Evolutionary conservation across 2,797 vertebrate genomes (phyloP).

Genomic region (Esox masquinongy): DNA sequence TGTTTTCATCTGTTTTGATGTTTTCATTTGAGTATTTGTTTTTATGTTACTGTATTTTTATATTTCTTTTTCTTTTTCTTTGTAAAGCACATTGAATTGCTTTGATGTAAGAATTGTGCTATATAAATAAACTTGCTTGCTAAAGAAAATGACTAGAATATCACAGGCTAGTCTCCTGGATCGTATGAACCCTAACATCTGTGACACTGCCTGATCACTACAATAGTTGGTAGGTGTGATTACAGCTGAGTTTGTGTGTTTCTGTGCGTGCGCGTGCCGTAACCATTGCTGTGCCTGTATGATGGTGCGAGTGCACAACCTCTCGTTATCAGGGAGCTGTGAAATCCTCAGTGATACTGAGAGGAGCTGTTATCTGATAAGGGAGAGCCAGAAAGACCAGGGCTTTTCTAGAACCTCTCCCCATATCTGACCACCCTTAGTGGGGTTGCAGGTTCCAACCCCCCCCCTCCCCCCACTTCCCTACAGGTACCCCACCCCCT

Average conservation of each 20-base stretch:
- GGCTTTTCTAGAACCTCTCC: background rate
- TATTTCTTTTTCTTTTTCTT: too few species aligned
- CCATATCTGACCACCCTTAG: background rate
- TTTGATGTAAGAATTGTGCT: too few species aligned
- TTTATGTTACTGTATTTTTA: too few species aligned
- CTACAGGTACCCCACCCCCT: too few species aligned
- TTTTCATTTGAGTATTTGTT: too few species aligned
- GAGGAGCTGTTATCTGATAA: background rate
- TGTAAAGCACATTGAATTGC: too few species aligned
- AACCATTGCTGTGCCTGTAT: background rate
- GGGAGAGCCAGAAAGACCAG: background rate
- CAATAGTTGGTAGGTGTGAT: background rate
- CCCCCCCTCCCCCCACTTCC: too few species aligned
- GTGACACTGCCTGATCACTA: background rate
- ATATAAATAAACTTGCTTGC: too few species aligned
- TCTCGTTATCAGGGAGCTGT: background rate
- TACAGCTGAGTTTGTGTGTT: background rate
- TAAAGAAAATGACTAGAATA: too few species aligned
- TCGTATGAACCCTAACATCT: background rate
- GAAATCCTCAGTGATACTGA: background rate
- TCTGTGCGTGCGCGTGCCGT: background rate
- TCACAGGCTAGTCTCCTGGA: too few species aligned
- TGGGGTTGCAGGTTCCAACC: background rate
- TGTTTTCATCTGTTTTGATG: too few species aligned
- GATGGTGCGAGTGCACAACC: background rate